A percentile compares a stretch with the other conserved stretches of the same genome.
These are phyloP conservation scores for Eilema caniola DNA, from an alignment of 2,888 invertebrate species.

Conservation along the genomic window DNA sequence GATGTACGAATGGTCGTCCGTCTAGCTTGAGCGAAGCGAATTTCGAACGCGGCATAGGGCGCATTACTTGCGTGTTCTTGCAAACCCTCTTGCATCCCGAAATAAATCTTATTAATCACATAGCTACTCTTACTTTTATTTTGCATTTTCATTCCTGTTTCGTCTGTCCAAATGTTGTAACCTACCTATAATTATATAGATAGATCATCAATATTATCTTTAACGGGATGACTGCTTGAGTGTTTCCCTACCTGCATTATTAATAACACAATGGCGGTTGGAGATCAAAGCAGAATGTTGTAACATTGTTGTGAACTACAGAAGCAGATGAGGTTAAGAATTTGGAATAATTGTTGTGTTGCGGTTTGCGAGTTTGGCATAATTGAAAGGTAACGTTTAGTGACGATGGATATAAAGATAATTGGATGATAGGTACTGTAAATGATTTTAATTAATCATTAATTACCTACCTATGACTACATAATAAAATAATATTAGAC, in stretches of 20 bases:
- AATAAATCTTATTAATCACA: slow-evolving; percentile 69
- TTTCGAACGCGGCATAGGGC: slow-evolving; percentile 62
- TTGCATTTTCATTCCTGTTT: slow-evolving; percentile 36
- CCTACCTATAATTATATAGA: slow-evolving; percentile 19
- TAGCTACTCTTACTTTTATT: slow-evolving; percentile 52
- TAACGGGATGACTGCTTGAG: slow-evolving; percentile 40
- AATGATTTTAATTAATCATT: too few species aligned
- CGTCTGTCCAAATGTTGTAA: slow-evolving; percentile 16
- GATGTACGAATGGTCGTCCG: slow-evolving; percentile 65
- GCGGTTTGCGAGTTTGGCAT: slow-evolving; percentile 9
- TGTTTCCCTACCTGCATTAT: slow-evolving; percentile 49
- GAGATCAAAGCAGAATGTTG: slow-evolving; percentile 36
- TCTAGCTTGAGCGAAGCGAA: slow-evolving; percentile 60
- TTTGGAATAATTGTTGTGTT: slow-evolving; percentile 22
- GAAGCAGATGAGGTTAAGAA: slow-evolving; percentile 21
- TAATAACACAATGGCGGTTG: slow-evolving; percentile 25
- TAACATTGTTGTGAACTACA: slow-evolving; percentile 23
- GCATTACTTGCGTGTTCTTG: slow-evolving; percentile 61
- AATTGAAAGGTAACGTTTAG: slow-evolving; percentile 11
- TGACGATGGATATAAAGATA: slow-evolving; percentile 8
- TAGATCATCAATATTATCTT: slow-evolving; percentile 19
- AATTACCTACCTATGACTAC: too few species aligned
- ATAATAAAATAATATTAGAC: too few species aligned
- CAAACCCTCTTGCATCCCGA: slow-evolving; percentile 56
- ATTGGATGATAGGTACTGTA: background rate